A percentile compares a stretch with the other conserved stretches of the same genome.
These are phyloP conservation scores for Leptinotarsa haldemani DNA, from an alignment of 2,888 invertebrate species.

Conservation along the genomic window DNA sequence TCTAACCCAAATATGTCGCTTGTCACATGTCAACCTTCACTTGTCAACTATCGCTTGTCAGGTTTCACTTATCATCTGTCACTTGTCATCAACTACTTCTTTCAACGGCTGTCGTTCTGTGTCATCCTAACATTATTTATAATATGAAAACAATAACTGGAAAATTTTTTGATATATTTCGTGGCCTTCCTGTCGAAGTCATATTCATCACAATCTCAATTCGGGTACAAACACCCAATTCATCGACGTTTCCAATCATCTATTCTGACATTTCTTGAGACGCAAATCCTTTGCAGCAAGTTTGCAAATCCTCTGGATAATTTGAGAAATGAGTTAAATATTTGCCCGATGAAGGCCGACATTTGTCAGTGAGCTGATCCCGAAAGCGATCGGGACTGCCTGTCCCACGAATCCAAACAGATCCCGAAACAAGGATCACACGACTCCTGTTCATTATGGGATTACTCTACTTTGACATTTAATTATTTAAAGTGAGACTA, in stretches of 20 bases:
- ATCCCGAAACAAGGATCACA: constrained; percentile 56
- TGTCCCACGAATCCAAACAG: constrained; percentile 56
- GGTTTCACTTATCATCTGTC: too few species aligned
- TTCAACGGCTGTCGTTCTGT: too few species aligned
- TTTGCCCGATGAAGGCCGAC: constrained; percentile 48
- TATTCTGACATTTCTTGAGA: constrained; percentile 8
- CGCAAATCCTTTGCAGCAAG: constrained; percentile 37
- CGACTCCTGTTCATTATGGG: constrained; percentile 61
- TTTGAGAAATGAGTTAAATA: constrained; percentile 49
- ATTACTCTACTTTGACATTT: constrained; percentile 64
- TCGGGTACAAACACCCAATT: neutral
- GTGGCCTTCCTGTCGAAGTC: neutral
- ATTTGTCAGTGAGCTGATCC: constrained; percentile 57
- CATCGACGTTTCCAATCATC: neutral
- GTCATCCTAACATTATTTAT: too few species aligned
- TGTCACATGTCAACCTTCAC: too few species aligned
- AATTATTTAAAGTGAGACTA: constrained; percentile 65
- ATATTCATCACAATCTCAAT: neutral
- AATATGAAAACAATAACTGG: too few species aligned
- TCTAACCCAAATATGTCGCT: too few species aligned
- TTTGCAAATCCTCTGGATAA: constrained; percentile 42
- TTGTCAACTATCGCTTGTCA: too few species aligned
- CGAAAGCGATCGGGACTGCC: constrained; percentile 29
- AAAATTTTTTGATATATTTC: too few species aligned
- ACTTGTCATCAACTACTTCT: too few species aligned